A percentile compares a stretch with the other conserved stretches of the same genome.
Conservation (phyloP, 1,140 invertebrate species). For the Drosophila quadrilineata region DNA sequence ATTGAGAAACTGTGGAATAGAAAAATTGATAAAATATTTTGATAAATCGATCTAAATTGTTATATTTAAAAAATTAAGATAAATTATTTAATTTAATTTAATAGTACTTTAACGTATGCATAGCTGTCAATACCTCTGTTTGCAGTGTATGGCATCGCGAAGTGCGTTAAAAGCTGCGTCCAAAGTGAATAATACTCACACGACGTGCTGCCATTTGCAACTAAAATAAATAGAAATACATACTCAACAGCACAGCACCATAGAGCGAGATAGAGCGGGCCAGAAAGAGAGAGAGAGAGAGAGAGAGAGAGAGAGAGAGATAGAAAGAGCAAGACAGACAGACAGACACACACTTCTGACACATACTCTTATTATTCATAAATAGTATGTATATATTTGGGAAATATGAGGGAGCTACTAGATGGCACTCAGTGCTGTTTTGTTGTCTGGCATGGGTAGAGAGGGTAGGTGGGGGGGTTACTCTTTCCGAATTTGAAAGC, state of each 20-base stretch:
- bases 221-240: conserved; percentile 69
- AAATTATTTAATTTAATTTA: background rate
- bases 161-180: conserved; percentile 49
- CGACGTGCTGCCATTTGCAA: conserved; percentile 72
- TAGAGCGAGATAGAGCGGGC: no score
- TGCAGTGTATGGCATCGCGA: conserved; percentile 33
- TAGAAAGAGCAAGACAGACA: background rate
- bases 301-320: no score
- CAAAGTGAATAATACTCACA: conserved; percentile 70
- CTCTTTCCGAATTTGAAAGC: conserved; percentile 55
- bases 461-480: conserved; percentile 3
- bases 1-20: no score
- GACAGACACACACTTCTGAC: conserved; percentile 12
- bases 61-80: background rate
- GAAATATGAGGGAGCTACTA: background rate
- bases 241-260: no score
- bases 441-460: no score
- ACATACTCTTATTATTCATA: conserved; percentile 72
- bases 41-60: no score
- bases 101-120: background rate
- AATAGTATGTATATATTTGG: conserved; percentile 48
- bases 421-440: no score
- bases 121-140: background rate
- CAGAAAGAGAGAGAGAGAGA: no score
- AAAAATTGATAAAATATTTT: no score